These are phyloP conservation scores for Aphelocoma coerulescens DNA, from an alignment of 2,113 vertebrate species.

Conservation along the genomic window DNA sequence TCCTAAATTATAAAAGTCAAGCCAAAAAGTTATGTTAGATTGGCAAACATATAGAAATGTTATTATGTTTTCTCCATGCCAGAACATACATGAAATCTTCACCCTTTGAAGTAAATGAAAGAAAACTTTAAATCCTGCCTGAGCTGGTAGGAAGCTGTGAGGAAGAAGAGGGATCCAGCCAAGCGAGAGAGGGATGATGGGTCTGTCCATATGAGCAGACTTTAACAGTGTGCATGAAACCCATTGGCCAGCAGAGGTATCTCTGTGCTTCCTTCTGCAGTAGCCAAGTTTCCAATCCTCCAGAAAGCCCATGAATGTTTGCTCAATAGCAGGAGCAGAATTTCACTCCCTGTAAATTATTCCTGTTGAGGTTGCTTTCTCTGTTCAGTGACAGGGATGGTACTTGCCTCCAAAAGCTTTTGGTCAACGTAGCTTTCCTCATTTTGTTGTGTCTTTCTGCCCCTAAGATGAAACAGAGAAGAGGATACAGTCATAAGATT, in stretches of 20 bases:
- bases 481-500: neutral
- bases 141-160: neutral
- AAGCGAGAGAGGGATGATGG: neutral
- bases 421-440: neutral
- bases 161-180: neutral
- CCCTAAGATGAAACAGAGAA: neutral
- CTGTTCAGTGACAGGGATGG: neutral
- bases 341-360: neutral
- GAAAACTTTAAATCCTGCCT: neutral
- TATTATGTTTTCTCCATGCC: neutral
- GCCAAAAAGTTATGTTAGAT: neutral
- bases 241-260: neutral
- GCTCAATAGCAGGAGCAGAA: neutral
- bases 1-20: slow-evolving; percentile 26
- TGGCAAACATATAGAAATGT: slow-evolving; percentile 31
- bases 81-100: neutral
- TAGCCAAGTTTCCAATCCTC: neutral
- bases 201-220: neutral
- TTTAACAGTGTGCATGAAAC: neutral
- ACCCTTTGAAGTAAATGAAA: neutral
- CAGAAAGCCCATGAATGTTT: neutral
- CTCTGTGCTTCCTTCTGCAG: neutral
- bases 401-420: neutral
- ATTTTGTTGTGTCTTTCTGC: neutral
- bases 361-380: neutral